phyloP scores from a whole-genome alignment of 2,797 vertebrate genomes.

The Molossus alvarezi region DNA sequence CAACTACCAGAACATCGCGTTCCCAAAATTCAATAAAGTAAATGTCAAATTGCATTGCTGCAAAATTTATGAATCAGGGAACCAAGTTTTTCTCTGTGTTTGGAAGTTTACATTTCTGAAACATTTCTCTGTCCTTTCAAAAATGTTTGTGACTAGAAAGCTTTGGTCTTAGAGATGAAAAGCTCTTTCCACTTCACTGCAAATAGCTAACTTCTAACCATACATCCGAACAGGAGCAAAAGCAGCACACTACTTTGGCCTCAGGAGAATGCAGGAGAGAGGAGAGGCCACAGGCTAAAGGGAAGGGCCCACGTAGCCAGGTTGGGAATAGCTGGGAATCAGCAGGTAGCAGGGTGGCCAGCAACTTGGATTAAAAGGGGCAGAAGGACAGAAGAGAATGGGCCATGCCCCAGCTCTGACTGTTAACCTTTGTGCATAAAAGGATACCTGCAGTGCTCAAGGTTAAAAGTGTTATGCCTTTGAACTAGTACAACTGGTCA shows the following conservation, averaged over 20 bases:
- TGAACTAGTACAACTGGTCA: not conserved
- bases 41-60: slow-evolving; percentile 39
- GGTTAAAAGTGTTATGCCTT: not conserved
- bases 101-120: slow-evolving; percentile 21
- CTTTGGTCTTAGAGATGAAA: slow-evolving; percentile 32
- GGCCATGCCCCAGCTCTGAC: not conserved
- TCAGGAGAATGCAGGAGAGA: not conserved
- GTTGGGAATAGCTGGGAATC: not conserved
- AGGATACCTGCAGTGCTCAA: not conserved
- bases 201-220: not conserved
- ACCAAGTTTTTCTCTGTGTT: not conserved
- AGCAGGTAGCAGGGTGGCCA: not conserved
- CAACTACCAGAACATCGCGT: not conserved
- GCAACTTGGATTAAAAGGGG: not conserved
- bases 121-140: slow-evolving; percentile 17
- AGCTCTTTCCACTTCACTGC: not conserved
- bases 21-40: slow-evolving; percentile 27
- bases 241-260: not conserved
- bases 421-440: not conserved
- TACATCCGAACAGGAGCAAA: not conserved
- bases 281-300: not conserved
- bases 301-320: not conserved
- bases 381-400: not conserved
- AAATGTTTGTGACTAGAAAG: not conserved
- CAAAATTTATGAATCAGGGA: slow-evolving; percentile 57